These are phyloP conservation scores for Pangasianodon gigas DNA, from an alignment of 2,113 vertebrate species.

Conservation along the genomic window DNA sequence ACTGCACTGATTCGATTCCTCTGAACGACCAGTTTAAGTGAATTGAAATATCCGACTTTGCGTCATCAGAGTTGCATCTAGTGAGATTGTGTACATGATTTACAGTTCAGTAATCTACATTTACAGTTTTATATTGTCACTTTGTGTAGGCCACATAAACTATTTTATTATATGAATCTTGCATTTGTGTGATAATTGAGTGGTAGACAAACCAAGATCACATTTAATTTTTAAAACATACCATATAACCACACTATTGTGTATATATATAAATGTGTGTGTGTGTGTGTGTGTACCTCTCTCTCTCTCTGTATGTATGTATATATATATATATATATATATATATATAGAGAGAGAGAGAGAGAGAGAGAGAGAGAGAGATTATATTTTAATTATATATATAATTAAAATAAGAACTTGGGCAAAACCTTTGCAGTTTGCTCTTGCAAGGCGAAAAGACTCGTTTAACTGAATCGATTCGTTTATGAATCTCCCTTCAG, in stretches of 20 bases:
- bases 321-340: no score
- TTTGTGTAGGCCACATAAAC: neutral
- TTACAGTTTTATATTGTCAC: neutral
- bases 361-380: no score
- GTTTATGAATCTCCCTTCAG: neutral
- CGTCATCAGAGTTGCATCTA: neutral
- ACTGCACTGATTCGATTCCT: slow-evolving; percentile 20
- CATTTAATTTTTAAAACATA: neutral
- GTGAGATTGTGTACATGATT: neutral
- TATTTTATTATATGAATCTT: neutral
- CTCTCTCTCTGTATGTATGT: no score
- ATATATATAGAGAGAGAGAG: no score
- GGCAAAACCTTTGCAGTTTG: neutral
- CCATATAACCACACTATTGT: no score
- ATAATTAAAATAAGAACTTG: neutral
- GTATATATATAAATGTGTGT: no score
- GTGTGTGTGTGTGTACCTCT: no score
- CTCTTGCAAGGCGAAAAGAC: neutral
- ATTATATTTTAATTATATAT: no score
- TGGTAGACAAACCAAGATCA: neutral
- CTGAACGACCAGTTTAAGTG: neutral
- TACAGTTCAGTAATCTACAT: neutral
- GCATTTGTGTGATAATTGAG: neutral
- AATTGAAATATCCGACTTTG: neutral
- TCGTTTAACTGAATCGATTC: slow-evolving; percentile 20